Percentiles rank a stretch among this genome's conserved stretches.
These are phyloP conservation scores for Artibeus jamaicensis DNA, from an alignment of 2,797 vertebrate species.

Conservation along the genomic window DNA sequence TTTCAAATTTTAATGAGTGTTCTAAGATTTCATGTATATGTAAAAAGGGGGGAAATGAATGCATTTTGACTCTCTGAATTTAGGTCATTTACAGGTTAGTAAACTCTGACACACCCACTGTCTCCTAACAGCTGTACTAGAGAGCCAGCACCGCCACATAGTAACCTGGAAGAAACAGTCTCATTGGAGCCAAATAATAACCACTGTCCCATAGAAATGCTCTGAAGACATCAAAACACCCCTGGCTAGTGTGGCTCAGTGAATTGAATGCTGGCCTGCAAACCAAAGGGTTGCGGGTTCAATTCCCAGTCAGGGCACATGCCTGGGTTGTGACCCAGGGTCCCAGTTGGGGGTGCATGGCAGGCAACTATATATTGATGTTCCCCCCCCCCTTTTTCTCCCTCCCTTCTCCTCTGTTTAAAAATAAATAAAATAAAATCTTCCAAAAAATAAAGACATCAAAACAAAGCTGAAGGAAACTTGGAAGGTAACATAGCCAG, in stretches of 20 bases:
- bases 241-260: too few species aligned
- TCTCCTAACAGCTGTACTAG: background rate
- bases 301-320: too few species aligned
- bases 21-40: background rate
- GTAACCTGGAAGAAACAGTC: background rate
- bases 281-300: too few species aligned
- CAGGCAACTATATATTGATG: too few species aligned
- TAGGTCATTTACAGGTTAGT: background rate
- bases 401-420: too few species aligned
- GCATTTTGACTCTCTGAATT: slow-evolving; percentile 6
- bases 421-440: too few species aligned
- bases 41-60: background rate
- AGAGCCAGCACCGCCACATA: background rate
- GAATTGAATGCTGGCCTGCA: too few species aligned
- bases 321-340: too few species aligned
- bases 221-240: slow-evolving; percentile 2
- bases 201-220: background rate
- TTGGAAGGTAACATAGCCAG: background rate
- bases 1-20: background rate
- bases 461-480: background rate
- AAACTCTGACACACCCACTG: background rate
- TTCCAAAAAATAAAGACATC: background rate
- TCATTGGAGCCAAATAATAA: background rate
- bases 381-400: too few species aligned
- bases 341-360: too few species aligned